phyloP scores from a whole-genome alignment of 2,113 vertebrate genomes.

The Sminthopsis crassicaudata region DNA sequence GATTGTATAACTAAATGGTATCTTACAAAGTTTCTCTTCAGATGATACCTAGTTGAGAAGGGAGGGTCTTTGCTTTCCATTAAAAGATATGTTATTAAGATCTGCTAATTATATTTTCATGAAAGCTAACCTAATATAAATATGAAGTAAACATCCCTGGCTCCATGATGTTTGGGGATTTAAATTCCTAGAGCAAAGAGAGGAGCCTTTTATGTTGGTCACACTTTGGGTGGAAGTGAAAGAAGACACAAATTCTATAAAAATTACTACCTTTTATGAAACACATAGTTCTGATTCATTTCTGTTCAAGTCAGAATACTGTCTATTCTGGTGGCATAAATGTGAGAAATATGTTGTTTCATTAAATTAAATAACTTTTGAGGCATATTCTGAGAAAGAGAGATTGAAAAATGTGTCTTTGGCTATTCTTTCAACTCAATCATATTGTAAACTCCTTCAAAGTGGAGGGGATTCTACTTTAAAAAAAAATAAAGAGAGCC shows the following conservation, averaged over 20 bases:
- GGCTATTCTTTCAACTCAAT: not conserved
- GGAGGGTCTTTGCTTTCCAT: not conserved
- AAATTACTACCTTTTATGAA: not conserved
- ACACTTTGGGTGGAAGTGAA: not conserved
- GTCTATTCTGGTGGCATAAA: not conserved
- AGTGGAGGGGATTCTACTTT: not conserved
- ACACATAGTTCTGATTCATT: not conserved
- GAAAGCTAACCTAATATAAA: not conserved
- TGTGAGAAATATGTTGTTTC: not conserved
- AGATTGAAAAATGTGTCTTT: not conserved
- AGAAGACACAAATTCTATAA: not conserved
- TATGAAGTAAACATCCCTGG: not conserved
- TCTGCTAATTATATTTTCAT: not conserved
- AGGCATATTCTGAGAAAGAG: not conserved
- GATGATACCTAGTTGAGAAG: not conserved
- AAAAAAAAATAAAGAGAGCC: not conserved
- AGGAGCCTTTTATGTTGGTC: not conserved
- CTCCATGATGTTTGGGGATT: not conserved
- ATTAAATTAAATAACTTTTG: not conserved
- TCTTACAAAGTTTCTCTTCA: not conserved
- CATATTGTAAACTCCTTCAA: not conserved
- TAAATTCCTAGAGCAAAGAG: not conserved
- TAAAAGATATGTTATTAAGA: not conserved
- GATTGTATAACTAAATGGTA: not conserved
- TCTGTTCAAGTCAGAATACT: not conserved